A percentile compares a stretch with the other conserved stretches of the same genome.
These are phyloP conservation scores for Onthophagus taurus DNA, from an alignment of 1,140 invertebrate species.

Conservation along the genomic window DNA sequence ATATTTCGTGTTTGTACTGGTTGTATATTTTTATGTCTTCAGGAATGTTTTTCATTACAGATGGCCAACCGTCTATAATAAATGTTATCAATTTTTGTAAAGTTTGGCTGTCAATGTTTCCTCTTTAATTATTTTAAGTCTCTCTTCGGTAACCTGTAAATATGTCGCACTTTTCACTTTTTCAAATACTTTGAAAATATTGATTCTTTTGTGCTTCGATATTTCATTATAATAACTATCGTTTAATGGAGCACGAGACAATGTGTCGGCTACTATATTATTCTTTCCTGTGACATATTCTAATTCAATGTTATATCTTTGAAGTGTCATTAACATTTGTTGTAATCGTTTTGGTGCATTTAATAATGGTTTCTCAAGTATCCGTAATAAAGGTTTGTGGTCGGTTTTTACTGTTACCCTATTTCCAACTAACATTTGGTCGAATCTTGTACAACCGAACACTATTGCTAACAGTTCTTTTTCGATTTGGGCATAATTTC, in stretches of 20 bases:
- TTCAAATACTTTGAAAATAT: no score
- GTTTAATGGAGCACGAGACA: no score
- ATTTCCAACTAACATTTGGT: constrained; percentile 11
- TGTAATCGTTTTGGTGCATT: constrained; percentile 14
- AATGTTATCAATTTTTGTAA: no score
- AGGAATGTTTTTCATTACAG: constrained; percentile 13
- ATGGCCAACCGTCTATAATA: constrained; percentile 32
- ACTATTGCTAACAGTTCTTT: not conserved
- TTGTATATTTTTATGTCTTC: constrained; percentile 20
- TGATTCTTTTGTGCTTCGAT: no score
- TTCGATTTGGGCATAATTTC: constrained; percentile 1
- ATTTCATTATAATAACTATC: no score
- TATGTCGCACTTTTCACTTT: no score
- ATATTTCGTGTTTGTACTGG: constrained; percentile 23
- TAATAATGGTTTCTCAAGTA: constrained; percentile 7
- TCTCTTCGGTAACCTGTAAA: no score
- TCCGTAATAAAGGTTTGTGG: constrained; percentile 1
- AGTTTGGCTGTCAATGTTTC: no score
- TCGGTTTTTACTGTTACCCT: constrained; percentile 2
- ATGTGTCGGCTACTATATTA: no score
- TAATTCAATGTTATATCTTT: no score
- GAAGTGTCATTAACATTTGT: constrained; percentile 15
- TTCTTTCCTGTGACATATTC: no score
- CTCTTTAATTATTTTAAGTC: no score
- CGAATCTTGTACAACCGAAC: not conserved